Percentiles rank a stretch among this genome's conserved stretches.
These are phyloP conservation scores for Xanthorhoe spadicearia DNA, from an alignment of 2,888 invertebrate genomes.

Conservation along the genomic window DNA sequence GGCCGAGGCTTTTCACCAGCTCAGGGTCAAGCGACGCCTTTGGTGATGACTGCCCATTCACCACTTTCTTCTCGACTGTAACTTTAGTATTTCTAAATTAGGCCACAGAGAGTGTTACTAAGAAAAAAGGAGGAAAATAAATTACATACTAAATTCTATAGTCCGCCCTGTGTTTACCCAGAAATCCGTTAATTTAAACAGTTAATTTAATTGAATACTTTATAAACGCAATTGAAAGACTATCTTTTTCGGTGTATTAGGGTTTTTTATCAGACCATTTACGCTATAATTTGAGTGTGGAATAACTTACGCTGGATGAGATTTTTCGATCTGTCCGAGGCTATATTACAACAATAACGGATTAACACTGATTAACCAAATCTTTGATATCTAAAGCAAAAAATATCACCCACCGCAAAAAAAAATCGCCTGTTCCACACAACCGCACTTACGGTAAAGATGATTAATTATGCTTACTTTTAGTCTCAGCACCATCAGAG, in stretches of 20 bases:
- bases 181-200: no score
- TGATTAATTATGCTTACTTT: conserved; percentile 49
- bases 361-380: no score
- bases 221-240: no score
- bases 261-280: no score
- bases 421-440: neutral
- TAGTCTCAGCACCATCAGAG: conserved; percentile 71
- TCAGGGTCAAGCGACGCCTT: conserved; percentile 80
- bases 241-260: no score
- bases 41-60: conserved; percentile 81
- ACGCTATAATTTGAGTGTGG: no score
- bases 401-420: neutral
- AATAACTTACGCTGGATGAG: no score
- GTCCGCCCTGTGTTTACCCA: no score
- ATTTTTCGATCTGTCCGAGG: no score
- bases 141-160: neutral
- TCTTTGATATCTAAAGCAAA: neutral
- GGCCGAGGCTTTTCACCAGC: conserved; percentile 81
- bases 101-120: neutral
- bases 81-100: conserved; percentile 41
- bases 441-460: neutral
- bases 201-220: no score
- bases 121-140: neutral
- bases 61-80: conserved; percentile 72
- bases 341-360: no score